A percentile compares a stretch with the other conserved stretches of the same genome.
These are phyloP conservation scores for Phymorhynchus buccinoides DNA, from an alignment of 1,140 invertebrate species.

Conservation along the genomic window DNA sequence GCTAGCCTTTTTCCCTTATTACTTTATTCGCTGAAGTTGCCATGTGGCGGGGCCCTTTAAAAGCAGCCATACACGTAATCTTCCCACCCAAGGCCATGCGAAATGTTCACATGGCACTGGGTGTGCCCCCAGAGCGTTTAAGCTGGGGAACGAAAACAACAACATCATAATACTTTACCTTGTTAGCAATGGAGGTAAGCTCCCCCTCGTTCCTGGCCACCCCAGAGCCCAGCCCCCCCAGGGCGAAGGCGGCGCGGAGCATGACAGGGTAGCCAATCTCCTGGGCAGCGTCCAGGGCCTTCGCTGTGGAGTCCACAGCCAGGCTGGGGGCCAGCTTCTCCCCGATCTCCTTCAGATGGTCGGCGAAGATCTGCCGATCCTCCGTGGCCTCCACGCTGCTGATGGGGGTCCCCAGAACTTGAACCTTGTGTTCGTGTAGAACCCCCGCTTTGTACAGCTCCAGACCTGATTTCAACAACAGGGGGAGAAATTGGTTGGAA, in stretches of 20 bases:
- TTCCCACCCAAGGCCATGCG: too few species aligned
- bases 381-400: conserved; percentile 96
- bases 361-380: conserved; percentile 94
- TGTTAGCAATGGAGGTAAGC: conserved; percentile 44
- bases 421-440: conserved; percentile 83
- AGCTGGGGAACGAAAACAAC: too few species aligned
- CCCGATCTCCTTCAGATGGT: conserved; percentile 87
- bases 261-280: conserved; percentile 94
- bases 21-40: too few species aligned
- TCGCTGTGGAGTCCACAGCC: conserved; percentile 84
- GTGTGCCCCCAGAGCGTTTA: too few species aligned
- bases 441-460: conserved; percentile 82
- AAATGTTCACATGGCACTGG: too few species aligned
- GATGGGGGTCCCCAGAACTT: conserved; percentile 83
- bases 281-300: conserved; percentile 88
- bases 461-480: conserved; percentile 44
- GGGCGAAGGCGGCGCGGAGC: conserved; percentile 93
- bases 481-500: too few species aligned
- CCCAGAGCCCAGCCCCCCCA: conserved; percentile 96
- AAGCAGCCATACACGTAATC: too few species aligned
- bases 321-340: conserved; percentile 94
- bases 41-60: too few species aligned
- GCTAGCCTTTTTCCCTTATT: too few species aligned
- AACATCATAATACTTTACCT: too few species aligned
- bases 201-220: conserved; percentile 80